Conservation (phyloP, 2,797 vertebrate species). For the Lophius americanus region DNA sequence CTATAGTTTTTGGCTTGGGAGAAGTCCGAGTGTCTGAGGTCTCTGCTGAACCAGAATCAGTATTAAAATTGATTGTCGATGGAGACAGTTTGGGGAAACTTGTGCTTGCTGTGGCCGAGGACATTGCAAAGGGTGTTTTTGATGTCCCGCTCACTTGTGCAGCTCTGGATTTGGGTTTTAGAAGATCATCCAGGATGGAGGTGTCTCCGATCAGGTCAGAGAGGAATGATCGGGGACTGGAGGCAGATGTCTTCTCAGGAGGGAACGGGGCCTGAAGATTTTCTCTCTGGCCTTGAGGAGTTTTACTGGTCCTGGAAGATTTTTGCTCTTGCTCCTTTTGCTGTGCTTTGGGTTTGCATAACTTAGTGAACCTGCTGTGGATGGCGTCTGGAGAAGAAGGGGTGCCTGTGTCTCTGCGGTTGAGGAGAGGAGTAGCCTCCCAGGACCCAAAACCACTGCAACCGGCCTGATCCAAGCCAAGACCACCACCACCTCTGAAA, state of each 20-base stretch:
- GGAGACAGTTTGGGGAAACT: not conserved
- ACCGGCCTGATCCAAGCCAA: constrained; percentile 50
- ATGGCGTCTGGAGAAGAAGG: constrained; percentile 61
- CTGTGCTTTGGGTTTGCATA: constrained; percentile 57
- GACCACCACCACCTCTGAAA: constrained; percentile 60
- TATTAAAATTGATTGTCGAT: not conserved
- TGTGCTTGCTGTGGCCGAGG: not conserved
- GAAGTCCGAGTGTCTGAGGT: not conserved
- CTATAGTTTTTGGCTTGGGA: not conserved
- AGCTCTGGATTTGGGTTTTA: constrained; percentile 76
- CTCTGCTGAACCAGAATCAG: not conserved
- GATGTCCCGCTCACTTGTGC: constrained; percentile 9
- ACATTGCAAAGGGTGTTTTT: constrained; percentile 7
- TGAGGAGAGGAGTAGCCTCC: constrained; percentile 52
- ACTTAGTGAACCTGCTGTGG: constrained; percentile 35
- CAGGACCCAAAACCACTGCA: constrained; percentile 61
- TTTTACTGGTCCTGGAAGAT: constrained; percentile 20
- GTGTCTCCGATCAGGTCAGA: constrained; percentile 91
- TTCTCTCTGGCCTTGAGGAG: constrained; percentile 27
- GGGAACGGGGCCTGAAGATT: constrained; percentile 1
- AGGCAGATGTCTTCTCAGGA: constrained; percentile 24
- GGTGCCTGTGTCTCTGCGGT: constrained; percentile 60
- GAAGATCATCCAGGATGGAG: constrained; percentile 90
- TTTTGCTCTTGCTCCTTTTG: constrained; percentile 33
- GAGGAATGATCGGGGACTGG: constrained; percentile 66